Base-by-base conservation (phyloP, 2,888 invertebrate species). In the Neoaliturus tenellus region DNA sequence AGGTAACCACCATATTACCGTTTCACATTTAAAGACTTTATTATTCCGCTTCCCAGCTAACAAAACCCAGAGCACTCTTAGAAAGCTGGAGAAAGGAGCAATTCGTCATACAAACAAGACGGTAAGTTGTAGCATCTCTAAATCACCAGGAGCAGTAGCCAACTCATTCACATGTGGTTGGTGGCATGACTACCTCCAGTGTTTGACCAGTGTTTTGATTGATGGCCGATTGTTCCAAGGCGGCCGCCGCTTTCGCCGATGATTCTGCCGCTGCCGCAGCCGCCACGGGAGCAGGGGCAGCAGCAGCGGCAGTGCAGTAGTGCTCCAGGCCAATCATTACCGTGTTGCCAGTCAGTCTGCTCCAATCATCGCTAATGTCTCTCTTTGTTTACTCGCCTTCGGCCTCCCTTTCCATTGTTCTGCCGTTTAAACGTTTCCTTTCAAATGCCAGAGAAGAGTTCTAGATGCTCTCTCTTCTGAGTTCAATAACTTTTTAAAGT, bases 281-380 rank as follows among this genome's bases (percentile, higher is more conserved):
- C 62, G 17, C 25, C n/a, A n/a, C n/a, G n/a, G n/a, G 62, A 6
- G 62, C 28, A 62, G 28, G 62, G 31, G 62, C 31, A 62, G 62
- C 55, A 5, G 25, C 55, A 55, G 5, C 25, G 25, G 17, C 39
- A 69, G 69, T 69, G 23, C 20, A 12, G 69, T 25, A 33, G 39
- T 39, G 39, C 33, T 39, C n/a, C 69, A 39, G 39, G 69, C 69
- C 69, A 41, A 48, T 28, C 75, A 75, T 75, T 48, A 75, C 44
- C 44, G 31, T 48, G 44, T 48, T 44, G 75, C 75, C 48, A 8
- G 75, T 75, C 75, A 75, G 41, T 25, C 14, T 25, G 69, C 28
- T n/a, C 75, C 75, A 41, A 75, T 75, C 75, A 75, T 75, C 75
- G 17, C 75, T 75, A 75, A 75, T 75, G 75, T 75, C 75, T 75